Base-by-base conservation (phyloP, 1,140 invertebrate species). In the Drosophila erecta region DNA sequence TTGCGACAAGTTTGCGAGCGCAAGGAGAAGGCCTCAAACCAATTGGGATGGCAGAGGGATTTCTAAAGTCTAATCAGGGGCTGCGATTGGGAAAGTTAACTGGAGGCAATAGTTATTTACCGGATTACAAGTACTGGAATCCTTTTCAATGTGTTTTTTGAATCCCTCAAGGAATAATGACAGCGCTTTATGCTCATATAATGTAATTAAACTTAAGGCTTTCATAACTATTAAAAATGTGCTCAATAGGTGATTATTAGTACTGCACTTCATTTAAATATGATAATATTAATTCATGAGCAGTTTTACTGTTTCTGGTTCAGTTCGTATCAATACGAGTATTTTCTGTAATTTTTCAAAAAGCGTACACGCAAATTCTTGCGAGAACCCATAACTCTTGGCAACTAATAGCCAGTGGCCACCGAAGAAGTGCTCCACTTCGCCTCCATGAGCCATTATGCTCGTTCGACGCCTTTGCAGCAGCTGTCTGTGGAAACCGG, bases 401-500 rank as follows among this genome's bases (percentile, higher is more conserved):
- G 8, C n/a, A 33, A 50, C 35, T 50, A 65, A 66, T 49, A 66
- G 64, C 64, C 60, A 33, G 6, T 33, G 64, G 59, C 46, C 46
- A 41, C 15, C 33, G 35, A 35, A 24, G 37, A 53, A 61, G 70
- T 60, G 50, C 55, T 72, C 37, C 56, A 60, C 41, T 72, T 61
- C 53, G 55, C 44, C 24, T 51, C 30, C 57, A 53, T 30, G 35
- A 12, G 54, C 35, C 37, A 61, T 49, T 40, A 51, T 49, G 59
- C 24, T 43, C 53, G 2, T 65, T 75, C 33, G 59, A 49, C 69
- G 46, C 53, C 57, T 65, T 64, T 60, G 55, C 22, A 10, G 40
- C 8, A 30, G 24, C 43, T 64, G 70, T 64, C 59, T 64, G 50
- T 58, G 67, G 58, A 62, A 78, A 78, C 49, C 40, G 64, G 57